Evolutionary conservation across 2,113 vertebrate genomes (phyloP), one percentile per base, ranked within the genome.

Genomic region (Hystrix brachyura): DNA sequence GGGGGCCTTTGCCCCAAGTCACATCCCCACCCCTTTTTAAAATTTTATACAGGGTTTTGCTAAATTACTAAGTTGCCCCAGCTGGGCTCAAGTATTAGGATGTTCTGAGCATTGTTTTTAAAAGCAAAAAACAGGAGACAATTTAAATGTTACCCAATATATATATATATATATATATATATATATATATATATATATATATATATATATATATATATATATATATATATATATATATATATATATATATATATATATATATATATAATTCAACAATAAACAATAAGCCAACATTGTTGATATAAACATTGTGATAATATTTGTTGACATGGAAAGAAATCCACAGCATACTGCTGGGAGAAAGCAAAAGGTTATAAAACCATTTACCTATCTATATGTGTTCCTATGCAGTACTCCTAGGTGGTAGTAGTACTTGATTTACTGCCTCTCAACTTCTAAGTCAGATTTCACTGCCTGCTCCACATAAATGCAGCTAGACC

Each of bases 361-460:
- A 69, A 84, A 92, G 60, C 25, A 53, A 53, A 14, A 85, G 14
- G 46, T 71, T 72, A 43, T 11, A 53, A 43, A 83, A 78, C 55
- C 53, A 83, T 21, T 46, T 15, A 78, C 1, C 48, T 51, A 27
- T 4, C 51, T 48, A 25, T 83, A 25, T 32, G 32, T 53, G n/a
- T 29, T 38, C 46, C 84, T 60, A 60, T 6, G 7, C 1, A 94
- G 13, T 38, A 67, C 0, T 10, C n/a, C 14, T 65, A 60, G 12
- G 51, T 15, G 29, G 38, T 17, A 89, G 34, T 60, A 64, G 34
- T 60, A 64, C 74, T 19, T 79, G 34, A 74, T 64, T 92, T 86
- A 93, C 0, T 81, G 43, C 83, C 64, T 85, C 53, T 87, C 53
- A 71, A 34, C 43, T 96, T 32, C 71, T 94, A 94, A 81, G 74